Evolutionary conservation across 2,888 invertebrate species (phyloP).

Genomic region (Patella depressa): DNA sequence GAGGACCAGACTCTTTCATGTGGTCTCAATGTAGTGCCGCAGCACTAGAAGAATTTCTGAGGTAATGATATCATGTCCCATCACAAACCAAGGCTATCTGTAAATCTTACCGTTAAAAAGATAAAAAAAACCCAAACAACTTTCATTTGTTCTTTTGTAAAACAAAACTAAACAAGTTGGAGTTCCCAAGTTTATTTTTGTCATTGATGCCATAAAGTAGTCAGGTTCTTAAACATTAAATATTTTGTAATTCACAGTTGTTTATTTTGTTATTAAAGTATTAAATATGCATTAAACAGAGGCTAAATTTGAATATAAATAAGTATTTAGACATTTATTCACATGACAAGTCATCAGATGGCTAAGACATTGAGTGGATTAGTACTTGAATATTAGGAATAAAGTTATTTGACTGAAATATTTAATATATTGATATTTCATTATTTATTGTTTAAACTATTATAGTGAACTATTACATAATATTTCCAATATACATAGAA

Average conservation of each 20-base stretch:
- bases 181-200: no score
- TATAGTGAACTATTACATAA: not conserved
- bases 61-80: constrained; percentile 32
- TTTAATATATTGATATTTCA: constrained; percentile 23
- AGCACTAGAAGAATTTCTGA: constrained; percentile 37
- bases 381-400: no score
- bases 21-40: constrained; percentile 55
- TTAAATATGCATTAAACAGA: not conserved
- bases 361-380: no score
- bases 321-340: not conserved
- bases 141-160: no score
- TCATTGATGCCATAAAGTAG: no score
- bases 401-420: not conserved
- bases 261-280: not conserved
- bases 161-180: no score
- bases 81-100: no score
- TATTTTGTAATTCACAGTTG: no score
- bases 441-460: not conserved
- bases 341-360: not conserved
- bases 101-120: no score
- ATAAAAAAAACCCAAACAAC: no score
- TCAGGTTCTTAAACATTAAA: no score
- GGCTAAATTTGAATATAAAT: no score
- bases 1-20: constrained; percentile 37
- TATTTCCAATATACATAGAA: constrained; percentile 29